Conservation (phyloP, 2,888 invertebrate species). For the Slavum lentiscoides region DNA sequence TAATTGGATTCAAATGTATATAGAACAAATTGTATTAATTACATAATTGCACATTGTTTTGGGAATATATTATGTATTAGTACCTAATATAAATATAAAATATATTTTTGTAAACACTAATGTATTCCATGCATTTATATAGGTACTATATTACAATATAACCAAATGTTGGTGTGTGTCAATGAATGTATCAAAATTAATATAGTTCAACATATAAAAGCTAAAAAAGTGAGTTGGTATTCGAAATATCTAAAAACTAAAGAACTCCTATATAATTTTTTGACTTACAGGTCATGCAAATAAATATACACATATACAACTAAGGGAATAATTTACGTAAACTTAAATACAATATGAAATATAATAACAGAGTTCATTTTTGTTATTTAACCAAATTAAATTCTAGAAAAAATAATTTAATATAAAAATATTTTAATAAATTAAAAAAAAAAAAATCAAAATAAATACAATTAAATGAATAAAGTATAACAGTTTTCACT, state of each 20-base stretch:
- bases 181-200: not conserved
- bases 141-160: not conserved
- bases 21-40: too few species aligned
- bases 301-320: not conserved
- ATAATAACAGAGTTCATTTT: not conserved
- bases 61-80: not conserved
- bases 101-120: not conserved
- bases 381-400: too few species aligned
- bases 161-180: not conserved
- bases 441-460: not conserved
- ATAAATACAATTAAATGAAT: not conserved
- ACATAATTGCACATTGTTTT: too few species aligned
- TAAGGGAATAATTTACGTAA: not conserved
- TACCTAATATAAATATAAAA: not conserved
- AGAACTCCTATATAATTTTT: not conserved
- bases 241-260: not conserved
- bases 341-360: not conserved
- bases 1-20: too few species aligned
- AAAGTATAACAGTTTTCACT: not conserved
- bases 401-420: too few species aligned
- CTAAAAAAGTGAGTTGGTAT: not conserved
- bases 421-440: too few species aligned
- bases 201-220: not conserved
- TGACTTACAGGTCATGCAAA: not conserved
- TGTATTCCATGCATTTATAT: not conserved